Percentiles rank a stretch among this genome's conserved stretches.
phyloP scores from a whole-genome alignment of 2,888 invertebrate species.

The Eupithecia subumbrata region DNA sequence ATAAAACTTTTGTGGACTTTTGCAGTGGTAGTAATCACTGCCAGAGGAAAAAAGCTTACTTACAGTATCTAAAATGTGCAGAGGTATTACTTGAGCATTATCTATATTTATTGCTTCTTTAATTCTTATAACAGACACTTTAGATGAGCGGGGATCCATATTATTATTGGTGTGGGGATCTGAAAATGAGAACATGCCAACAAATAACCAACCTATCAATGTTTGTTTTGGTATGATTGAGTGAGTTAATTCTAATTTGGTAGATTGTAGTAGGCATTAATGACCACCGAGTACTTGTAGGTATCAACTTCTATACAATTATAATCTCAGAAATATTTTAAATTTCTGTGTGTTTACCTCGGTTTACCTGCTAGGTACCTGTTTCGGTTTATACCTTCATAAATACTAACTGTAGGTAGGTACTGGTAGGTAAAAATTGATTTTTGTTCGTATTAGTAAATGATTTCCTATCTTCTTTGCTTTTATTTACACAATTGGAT shows the following conservation, averaged over 20 bases:
- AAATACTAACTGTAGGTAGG: no score
- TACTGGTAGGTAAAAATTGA: no score
- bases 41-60: slow-evolving; percentile 3
- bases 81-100: slow-evolving; percentile 61
- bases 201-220: no score
- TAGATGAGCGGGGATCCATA: slow-evolving; percentile 30
- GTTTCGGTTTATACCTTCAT: no score
- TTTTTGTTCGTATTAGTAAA: no score
- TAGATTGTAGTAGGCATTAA: no score
- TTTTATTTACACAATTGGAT: neutral
- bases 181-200: slow-evolving; percentile 17
- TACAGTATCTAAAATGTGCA: slow-evolving; percentile 61
- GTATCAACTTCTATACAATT: no score
- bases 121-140: slow-evolving; percentile 30
- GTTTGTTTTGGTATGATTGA: neutral
- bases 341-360: no score
- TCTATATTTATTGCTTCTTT: slow-evolving; percentile 24
- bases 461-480: neutral
- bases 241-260: no score
- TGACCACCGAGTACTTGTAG: no score
- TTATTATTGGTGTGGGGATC: slow-evolving; percentile 21
- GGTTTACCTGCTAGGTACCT: no score
- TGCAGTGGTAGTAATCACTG: neutral
- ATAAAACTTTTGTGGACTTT: neutral
- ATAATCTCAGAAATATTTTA: no score